Percentiles rank a stretch among this genome's conserved stretches.
Conservation (phyloP, 2,888 invertebrate species). For the Enchytraeus crypticus region DNA sequence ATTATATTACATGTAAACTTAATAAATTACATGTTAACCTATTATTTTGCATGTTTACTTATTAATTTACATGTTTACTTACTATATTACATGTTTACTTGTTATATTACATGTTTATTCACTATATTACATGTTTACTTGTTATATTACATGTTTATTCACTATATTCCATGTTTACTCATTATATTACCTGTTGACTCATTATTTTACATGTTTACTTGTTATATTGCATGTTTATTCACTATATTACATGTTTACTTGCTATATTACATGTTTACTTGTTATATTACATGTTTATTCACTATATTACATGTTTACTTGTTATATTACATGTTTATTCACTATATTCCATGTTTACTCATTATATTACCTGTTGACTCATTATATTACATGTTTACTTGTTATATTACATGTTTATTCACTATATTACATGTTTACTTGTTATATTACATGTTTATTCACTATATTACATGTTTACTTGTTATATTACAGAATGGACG, state of each 20-base stretch:
- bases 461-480: no score
- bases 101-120: not conserved
- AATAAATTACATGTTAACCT: not conserved
- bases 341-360: no score
- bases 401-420: no score
- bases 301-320: no score
- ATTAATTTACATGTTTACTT: not conserved
- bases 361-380: no score
- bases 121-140: not conserved
- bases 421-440: no score
- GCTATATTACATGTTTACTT: not conserved
- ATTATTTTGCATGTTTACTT: not conserved
- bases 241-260: not conserved
- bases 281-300: no score
- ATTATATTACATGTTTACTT: no score
- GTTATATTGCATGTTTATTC: not conserved
- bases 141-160: not conserved
- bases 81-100: not conserved
- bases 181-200: not conserved
- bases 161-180: not conserved
- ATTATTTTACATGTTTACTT: not conserved
- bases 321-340: no score
- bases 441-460: no score
- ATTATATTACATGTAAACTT: not conserved
- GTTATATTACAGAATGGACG: conserved; percentile 39